These are phyloP conservation scores for Eulimnadia texana DNA, from an alignment of 1,140 invertebrate genomes.

Conservation along the genomic window DNA sequence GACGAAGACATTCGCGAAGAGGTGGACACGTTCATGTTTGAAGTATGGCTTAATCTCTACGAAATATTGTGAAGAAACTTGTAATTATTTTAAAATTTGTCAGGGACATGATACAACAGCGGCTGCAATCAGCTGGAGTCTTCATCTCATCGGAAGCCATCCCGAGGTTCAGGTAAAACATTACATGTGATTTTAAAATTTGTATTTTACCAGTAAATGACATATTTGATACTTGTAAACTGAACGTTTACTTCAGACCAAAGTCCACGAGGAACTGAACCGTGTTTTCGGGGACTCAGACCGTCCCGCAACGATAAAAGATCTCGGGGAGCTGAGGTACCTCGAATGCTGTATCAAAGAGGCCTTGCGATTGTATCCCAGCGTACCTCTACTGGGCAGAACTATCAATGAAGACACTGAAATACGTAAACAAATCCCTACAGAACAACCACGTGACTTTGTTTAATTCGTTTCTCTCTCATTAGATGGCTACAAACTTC, in stretches of 20 bases:
- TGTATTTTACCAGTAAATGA: neutral
- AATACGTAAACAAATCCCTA: constrained; percentile 30
- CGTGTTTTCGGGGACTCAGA: constrained; percentile 25
- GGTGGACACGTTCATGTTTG: constrained; percentile 58
- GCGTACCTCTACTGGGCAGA: constrained; percentile 40
- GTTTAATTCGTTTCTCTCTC: neutral
- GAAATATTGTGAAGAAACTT: neutral
- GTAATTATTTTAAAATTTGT: constrained; percentile 23
- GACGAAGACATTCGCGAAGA: constrained; percentile 53
- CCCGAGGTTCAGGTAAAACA: constrained; percentile 33
- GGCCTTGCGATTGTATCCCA: constrained; percentile 46
- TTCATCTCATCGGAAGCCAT: constrained; percentile 35
- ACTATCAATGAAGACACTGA: constrained; percentile 33
- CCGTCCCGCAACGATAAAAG: constrained; percentile 29
- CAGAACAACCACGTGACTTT: too few species aligned
- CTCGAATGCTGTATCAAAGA: constrained; percentile 57
- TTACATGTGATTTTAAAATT: neutral
- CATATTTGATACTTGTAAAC: too few species aligned
- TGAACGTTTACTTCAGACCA: too few species aligned
- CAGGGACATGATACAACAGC: constrained; percentile 39
- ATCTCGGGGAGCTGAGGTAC: constrained; percentile 46
- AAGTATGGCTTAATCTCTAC: constrained; percentile 33
- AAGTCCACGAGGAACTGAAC: constrained; percentile 27
- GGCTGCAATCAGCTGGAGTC: constrained; percentile 37
- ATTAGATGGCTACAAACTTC: constrained; percentile 19